Percentiles rank a stretch among this genome's conserved stretches.
phyloP scores from a whole-genome alignment of 2,888 invertebrate species.

The Belgica antarctica region DNA sequence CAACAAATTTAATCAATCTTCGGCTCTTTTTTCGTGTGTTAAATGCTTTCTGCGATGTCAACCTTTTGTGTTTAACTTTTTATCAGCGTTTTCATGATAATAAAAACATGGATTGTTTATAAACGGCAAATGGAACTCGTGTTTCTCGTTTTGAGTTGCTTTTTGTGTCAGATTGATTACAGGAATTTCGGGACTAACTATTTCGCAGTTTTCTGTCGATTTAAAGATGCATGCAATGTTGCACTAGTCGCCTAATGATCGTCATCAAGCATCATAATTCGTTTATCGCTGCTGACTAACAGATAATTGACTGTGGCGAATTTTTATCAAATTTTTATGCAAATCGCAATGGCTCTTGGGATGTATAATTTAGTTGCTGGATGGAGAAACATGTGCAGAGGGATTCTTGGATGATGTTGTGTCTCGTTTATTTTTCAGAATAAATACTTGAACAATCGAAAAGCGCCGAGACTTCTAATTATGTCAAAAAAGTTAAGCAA shows the following conservation, averaged over 20 bases:
- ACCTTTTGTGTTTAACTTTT: conserved; percentile 3
- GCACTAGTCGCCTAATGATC: background rate
- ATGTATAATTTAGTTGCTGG: conserved; percentile 29
- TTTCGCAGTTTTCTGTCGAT: background rate
- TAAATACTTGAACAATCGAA: conserved; percentile 8
- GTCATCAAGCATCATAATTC: background rate
- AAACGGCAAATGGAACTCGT: conserved; percentile 39
- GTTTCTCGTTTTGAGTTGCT: no score
- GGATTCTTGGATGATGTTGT: conserved; percentile 27
- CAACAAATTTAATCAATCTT: conserved; percentile 36
- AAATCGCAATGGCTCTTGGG: conserved; percentile 31
- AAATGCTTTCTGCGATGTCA: background rate
- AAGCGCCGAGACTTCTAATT: conserved; percentile 37
- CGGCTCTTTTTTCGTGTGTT: background rate
- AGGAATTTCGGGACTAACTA: conserved; percentile 21
- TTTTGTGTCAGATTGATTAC: conserved; percentile 33
- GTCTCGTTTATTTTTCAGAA: no score
- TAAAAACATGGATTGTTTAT: conserved; percentile 16
- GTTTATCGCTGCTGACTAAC: conserved; percentile 3
- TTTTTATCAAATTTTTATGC: conserved; percentile 39
- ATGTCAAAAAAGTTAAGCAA: conserved; percentile 27
- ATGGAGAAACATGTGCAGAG: conserved; percentile 34
- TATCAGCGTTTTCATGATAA: conserved; percentile 8
- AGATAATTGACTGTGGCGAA: background rate
- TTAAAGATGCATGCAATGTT: background rate